A percentile compares a stretch with the other conserved stretches of the same genome.
phyloP scores from a whole-genome alignment of 2,113 vertebrate species.

The Dicrurus megarhynchus region DNA sequence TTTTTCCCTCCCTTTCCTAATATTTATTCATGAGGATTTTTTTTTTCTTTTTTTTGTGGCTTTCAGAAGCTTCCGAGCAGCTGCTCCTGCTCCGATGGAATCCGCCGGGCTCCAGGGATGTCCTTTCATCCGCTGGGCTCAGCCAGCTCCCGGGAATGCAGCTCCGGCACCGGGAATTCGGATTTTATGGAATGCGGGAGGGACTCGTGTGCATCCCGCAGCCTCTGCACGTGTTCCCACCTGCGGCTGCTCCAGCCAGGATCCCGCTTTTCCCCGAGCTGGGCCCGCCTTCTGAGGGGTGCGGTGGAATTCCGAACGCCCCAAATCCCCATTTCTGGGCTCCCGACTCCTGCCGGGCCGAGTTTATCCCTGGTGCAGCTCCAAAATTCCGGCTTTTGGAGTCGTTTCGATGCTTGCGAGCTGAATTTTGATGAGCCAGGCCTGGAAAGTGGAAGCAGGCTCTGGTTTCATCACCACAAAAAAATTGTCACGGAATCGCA shows the following conservation, averaged over 20 bases:
- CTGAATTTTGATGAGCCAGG: not conserved
- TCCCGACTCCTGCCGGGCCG: not conserved
- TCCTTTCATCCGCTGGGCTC: slow-evolving; percentile 57
- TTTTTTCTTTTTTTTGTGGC: not conserved
- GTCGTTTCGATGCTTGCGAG: not conserved
- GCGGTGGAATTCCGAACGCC: not conserved
- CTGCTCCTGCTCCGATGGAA: slow-evolving; percentile 70
- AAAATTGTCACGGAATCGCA: fast-evolving
- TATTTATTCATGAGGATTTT: slow-evolving; percentile 68
- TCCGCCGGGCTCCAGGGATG: slow-evolving; percentile 51
- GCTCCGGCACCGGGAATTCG: not conserved
- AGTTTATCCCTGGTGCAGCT: not conserved
- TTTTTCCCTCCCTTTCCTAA: not conserved
- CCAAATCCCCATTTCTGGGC: fast-evolving
- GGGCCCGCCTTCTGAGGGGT: not conserved
- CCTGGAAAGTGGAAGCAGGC: not conserved
- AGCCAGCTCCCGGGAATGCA: not conserved
- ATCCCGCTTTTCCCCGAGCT: not conserved
- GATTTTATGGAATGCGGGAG: not conserved
- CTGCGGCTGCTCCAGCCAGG: not conserved
- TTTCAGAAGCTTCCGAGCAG: slow-evolving; percentile 66
- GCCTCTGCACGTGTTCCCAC: not conserved
- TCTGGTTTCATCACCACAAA: not conserved
- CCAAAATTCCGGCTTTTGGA: not conserved
- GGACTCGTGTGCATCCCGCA: slow-evolving; percentile 10